Base-by-base conservation (phyloP, 2,113 vertebrate species). In the Neogobius melanostomus region DNA sequence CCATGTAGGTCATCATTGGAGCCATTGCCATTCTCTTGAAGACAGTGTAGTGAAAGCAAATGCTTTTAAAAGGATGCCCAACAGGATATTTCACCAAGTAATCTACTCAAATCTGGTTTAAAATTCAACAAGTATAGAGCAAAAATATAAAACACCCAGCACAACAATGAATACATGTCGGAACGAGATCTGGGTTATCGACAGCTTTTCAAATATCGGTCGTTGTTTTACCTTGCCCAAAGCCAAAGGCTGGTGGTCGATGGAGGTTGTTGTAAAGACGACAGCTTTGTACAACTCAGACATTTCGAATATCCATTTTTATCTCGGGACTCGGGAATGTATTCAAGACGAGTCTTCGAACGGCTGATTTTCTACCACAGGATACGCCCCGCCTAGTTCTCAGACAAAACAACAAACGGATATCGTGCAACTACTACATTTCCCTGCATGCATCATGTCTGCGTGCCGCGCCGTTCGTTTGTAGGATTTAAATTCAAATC, bases 401-500 rank as follows among this genome's bases (percentile, higher is more conserved):
- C 21, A 54, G 69, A 50, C 42, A 75, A 72, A 82, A 76, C 79
- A 87, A 83, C 64, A 66, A 50, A 36, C 8, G 0, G 7, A 11
- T 7, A 10, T 17, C 1, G 28, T 9, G 3, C 0, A 0, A 1
- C 45, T 59, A 88, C 88, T 59, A 75, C 85, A 62, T 70, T 69
- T 12, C 46, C 90, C 90, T 54, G 49, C 11, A 81, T 85, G 88
- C 85, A 87, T 56, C 6, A 50, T 12, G 49, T 50, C n/a, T 53
- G 3, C 28, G 28, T 15, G 51, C 17, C 7, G 8, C n/a, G 52
- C 16, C 7, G 4, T 28, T 11, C 3, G 28, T 36, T 36, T 36
- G 1, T 2, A 4, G 28, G 28, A 36, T 36, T 36, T 36, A 36
- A 36, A 36, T 36, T 36, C 3, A 36, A 36, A 36, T 36, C 3